Evolutionary conservation across 1,140 invertebrate genomes (phyloP).

Genomic region (Acromyrmex charruanus): DNA sequence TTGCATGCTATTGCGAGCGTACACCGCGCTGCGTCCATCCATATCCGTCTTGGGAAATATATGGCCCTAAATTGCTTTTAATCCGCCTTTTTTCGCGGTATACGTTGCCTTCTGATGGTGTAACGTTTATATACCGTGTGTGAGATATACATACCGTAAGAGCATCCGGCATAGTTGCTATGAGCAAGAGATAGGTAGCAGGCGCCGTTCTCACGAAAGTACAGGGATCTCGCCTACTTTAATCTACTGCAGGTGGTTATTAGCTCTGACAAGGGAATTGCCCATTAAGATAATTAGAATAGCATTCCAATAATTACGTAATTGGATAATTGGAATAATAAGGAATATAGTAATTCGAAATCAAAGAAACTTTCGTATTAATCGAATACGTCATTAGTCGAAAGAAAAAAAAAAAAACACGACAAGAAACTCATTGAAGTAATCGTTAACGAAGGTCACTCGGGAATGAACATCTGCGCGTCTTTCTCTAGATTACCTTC

Average conservation of each 20-base stretch:
- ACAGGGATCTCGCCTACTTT: conserved; percentile 30
- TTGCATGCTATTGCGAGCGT: conserved; percentile 24
- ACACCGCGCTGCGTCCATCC: neutral
- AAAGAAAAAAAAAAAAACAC: neutral
- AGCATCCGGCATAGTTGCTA: conserved; percentile 32
- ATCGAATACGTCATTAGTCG: neutral
- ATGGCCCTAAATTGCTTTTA: conserved; percentile 22
- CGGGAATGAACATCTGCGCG: neutral
- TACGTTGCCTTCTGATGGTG: conserved; percentile 6
- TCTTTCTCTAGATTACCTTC: neutral
- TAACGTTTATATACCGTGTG: conserved; percentile 35
- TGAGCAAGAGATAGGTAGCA: conserved; percentile 23
- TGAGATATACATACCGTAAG: conserved; percentile 48
- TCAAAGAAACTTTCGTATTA: neutral
- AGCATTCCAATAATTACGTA: conserved; percentile 43
- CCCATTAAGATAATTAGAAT: conserved; percentile 59
- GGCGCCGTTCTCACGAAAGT: conserved; percentile 40
- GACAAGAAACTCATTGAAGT: neutral
- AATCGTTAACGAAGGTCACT: conserved; percentile 1
- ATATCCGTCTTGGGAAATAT: conserved; percentile 26
- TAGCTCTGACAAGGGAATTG: conserved; percentile 70
- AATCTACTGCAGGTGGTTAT: conserved; percentile 56
- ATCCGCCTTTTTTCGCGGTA: conserved; percentile 25
- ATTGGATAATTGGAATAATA: conserved; percentile 36
- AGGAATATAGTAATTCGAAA: conserved; percentile 38